Evolutionary conservation across 1,140 invertebrate genomes (phyloP).

Genomic region (Lucilia sericata): DNA sequence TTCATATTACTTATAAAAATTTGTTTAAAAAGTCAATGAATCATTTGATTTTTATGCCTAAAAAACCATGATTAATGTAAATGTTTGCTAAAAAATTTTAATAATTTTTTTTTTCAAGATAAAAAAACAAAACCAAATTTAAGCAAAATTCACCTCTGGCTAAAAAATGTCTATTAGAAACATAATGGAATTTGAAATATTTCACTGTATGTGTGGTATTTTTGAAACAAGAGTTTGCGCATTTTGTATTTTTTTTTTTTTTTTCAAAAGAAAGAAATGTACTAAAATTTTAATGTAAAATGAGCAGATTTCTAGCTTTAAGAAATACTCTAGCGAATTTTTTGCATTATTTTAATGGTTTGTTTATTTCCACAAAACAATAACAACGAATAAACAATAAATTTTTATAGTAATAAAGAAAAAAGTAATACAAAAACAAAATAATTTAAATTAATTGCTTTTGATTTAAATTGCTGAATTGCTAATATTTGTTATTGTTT

Average conservation of each 20-base stretch:
- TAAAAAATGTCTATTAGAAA: not conserved
- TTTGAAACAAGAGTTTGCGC: not conserved
- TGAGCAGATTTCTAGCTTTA: not conserved
- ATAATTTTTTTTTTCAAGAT: too few species aligned
- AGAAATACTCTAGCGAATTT: not conserved
- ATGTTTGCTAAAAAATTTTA: too few species aligned
- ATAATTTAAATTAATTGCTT: not conserved
- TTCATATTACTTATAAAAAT: too few species aligned
- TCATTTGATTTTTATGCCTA: too few species aligned
- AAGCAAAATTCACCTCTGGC: not conserved
- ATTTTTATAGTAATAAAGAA: not conserved
- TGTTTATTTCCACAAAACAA: constrained; percentile 3
- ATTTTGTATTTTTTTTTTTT: not conserved
- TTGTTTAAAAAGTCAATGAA: too few species aligned
- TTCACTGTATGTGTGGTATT: not conserved
- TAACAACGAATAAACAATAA: not conserved
- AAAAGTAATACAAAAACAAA: not conserved
- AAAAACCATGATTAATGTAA: too few species aligned
- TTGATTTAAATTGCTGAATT: not conserved
- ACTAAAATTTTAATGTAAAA: too few species aligned
- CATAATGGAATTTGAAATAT: not conserved
- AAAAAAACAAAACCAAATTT: too few species aligned
- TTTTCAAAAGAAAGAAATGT: not conserved
- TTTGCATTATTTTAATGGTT: not conserved
- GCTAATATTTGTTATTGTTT: not conserved